phyloP scores from a whole-genome alignment of 2,113 vertebrate genomes.

The Pteropus alecto region DNA sequence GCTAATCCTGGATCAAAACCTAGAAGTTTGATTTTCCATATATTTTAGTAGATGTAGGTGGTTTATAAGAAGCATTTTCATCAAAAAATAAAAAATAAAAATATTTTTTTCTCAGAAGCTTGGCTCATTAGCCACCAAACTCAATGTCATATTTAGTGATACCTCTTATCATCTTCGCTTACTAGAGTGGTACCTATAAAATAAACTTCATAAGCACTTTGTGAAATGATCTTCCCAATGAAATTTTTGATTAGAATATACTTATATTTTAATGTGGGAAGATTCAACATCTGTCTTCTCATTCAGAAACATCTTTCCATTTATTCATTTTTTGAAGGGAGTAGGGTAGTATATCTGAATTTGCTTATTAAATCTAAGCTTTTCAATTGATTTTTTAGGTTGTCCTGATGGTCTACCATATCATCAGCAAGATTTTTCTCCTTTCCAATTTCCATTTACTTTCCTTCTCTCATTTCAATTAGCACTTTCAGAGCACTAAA shows the following conservation, averaged over 20 bases:
- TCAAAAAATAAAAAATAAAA: background rate
- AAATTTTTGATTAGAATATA: background rate
- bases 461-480: background rate
- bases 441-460: background rate
- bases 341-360: background rate
- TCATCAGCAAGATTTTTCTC: background rate
- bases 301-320: background rate
- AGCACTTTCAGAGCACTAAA: background rate
- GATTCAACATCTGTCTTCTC: background rate
- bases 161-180: background rate
- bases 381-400: background rate
- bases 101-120: background rate
- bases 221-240: background rate
- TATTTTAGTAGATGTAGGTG: background rate
- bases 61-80: background rate
- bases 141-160: background rate
- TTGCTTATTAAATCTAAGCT: background rate
- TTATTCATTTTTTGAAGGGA: background rate
- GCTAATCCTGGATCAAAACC: background rate
- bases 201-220: background rate
- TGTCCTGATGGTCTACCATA: background rate
- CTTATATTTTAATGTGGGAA: background rate
- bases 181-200: background rate
- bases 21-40: background rate
- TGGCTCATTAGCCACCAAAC: background rate